Base-by-base conservation (phyloP, 2,797 vertebrate genomes). In the Mormyrops attenuatus region DNA sequence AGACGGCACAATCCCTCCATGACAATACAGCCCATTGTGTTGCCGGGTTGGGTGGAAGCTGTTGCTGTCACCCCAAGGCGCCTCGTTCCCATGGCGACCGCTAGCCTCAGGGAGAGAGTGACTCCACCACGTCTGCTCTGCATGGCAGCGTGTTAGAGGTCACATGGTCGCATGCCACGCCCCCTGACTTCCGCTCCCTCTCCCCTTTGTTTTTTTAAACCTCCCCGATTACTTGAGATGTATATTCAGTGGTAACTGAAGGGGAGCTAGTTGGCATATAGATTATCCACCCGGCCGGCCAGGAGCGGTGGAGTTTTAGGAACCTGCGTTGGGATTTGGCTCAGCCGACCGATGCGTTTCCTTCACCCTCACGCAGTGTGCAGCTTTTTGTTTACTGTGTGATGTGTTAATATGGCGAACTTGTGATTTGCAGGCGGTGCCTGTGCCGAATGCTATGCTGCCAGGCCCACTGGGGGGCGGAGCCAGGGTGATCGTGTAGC, bases 181-280 rank as follows among this genome's bases (percentile, higher is more conserved):
- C 49, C n/a, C 47, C 84, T 30, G 69, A 73, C 69, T 69, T 57
- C 53, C 92, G 89, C 89, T 90, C 34, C 44, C 30, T 90, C 89
- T 91, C 69, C 13, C 8, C 7, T 84, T 22, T 38, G 5, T 13
- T 87, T 53, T 53, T 0, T 11, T 94, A 91, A 90, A 88, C 89
- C 90, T 49, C 89, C 84, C 49, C 26, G 2, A 2, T 11, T 15
- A 34, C 47, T 11, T 26, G 1, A 13, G 82, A 44, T 11, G 11
- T 20, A 20, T 38, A 49, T 30, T 11, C 47, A 5, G 2, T 73
- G 69, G 11, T 17, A 15, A 38, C 69, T 17, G 11, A 77, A 17
- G 11, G 13, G 69, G 34, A 89, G 34, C n/a, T 55, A 13, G 0
- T 69, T 1, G 13, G 5, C 30, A 7, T 22, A 0, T 55, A 30